These are phyloP conservation scores for Steinernema feltiae DNA, from an alignment of 1,140 invertebrate genomes.

Conservation along the genomic window DNA sequence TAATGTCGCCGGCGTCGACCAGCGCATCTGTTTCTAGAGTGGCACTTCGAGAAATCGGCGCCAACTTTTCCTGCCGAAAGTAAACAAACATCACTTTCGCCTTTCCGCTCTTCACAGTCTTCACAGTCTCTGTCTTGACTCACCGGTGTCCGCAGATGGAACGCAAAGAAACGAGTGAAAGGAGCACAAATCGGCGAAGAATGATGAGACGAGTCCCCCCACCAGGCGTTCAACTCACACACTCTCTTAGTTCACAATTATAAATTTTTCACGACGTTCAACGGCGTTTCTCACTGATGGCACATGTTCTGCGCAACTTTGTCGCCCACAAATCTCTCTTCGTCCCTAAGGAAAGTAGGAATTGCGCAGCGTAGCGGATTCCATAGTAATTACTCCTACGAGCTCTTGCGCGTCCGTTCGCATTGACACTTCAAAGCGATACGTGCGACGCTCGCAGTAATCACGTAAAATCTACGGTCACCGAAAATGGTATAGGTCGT, in stretches of 20 bases:
- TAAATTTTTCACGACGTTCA: slow-evolving; percentile 8
- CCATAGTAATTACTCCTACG: no score
- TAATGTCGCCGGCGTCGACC: neutral
- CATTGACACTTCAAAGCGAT: no score
- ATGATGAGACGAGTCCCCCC: neutral
- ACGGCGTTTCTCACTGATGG: neutral
- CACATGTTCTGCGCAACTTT: neutral
- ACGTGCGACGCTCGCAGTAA: no score
- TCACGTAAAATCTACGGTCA: neutral
- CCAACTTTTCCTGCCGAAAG: neutral
- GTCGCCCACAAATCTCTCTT: neutral
- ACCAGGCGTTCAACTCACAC: neutral
- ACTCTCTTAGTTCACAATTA: neutral
- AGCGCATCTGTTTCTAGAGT: slow-evolving; percentile 6
- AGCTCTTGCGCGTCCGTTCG: no score
- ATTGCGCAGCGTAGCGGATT: no score
- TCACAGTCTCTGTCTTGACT: neutral
- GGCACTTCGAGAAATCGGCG: neutral
- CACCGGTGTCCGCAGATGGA: neutral
- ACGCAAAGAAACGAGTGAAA: neutral
- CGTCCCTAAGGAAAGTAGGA: neutral
- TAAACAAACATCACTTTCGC: slow-evolving; percentile 4
- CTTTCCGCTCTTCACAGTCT: neutral
- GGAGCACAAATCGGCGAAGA: neutral
- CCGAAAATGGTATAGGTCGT: neutral